Base-by-base conservation (phyloP, 2,888 invertebrate genomes). In the Trachelus troglodyta region DNA sequence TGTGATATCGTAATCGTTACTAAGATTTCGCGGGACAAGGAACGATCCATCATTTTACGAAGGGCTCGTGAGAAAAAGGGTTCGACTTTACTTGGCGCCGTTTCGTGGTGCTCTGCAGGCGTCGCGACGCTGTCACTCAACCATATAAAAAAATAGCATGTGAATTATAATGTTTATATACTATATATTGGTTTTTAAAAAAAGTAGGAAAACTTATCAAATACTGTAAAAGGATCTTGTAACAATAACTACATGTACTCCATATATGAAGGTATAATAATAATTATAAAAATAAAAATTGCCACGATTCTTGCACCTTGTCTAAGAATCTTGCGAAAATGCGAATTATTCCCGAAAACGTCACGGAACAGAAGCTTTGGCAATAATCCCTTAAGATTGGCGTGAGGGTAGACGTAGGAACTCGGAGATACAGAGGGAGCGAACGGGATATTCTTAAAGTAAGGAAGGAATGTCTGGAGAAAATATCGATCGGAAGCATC, bases 1-100 rank as follows among this genome's bases (percentile, higher is more conserved):
- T 35, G 77, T 75, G 77, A 77, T 77, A 69, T 77, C 77, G 34
- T 75, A 77, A 77, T 77, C 31, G 74, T 74, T n/a, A n/a, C 73
- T 69, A 30, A n/a, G 56, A 31, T 31, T n/a, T 40, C 40, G 73
- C 15, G 15, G 31, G 34, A 12, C 56, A 56, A 9, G 68, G 69
- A 77, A 56, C 75, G 37, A 77, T 77, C 69, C 75, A 77, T 77
- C 77, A 77, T 40, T 35, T 73, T 73, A 56, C 56, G 76, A 76
- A 71, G 23, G 73, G 56, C 9, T 76, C 31, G 15, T 30, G 30
- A 34, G 68, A 75, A 75, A 37, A 34, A 40, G 30, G 73, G 15
- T 76, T 23, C 4, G 34, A 15, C 69, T 56, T 23, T 56, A 56
- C 23, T 23, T 15, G 56, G 56, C 56, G 56, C 56, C 23, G 15